These are phyloP conservation scores for Furcula furcula DNA, from an alignment of 2,888 invertebrate genomes.

Conservation along the genomic window DNA sequence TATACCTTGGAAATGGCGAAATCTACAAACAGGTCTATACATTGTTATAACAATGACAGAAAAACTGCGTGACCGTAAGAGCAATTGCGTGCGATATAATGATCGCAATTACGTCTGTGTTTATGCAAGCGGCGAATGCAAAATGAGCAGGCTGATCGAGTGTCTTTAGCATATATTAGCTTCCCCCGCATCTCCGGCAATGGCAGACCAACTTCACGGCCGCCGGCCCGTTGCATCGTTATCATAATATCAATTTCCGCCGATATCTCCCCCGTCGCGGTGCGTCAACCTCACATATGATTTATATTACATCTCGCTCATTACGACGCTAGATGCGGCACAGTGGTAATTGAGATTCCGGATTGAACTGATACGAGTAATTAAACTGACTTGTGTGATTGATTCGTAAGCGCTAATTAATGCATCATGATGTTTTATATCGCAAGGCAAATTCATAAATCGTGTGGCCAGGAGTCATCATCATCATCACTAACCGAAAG, in stretches of 20 bases:
- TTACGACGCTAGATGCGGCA: constrained; percentile 33
- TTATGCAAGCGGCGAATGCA: constrained; percentile 34
- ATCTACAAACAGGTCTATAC: constrained; percentile 6
- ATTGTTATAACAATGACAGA: constrained; percentile 24
- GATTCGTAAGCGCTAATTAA: no score
- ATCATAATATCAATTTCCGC: constrained; percentile 63
- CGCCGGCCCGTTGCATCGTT: constrained; percentile 45
- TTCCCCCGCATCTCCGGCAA: constrained; percentile 28
- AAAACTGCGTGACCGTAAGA: constrained; percentile 12
- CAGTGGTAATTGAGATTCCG: no score
- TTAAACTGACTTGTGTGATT: no score
- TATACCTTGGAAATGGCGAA: not conserved
- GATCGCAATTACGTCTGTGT: constrained; percentile 27
- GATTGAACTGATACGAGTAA: no score
- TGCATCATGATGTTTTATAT: no score
- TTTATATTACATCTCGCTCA: constrained; percentile 56
- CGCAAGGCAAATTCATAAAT: no score
- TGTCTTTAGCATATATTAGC: constrained; percentile 28
- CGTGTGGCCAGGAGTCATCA: no score
- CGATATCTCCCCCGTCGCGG: constrained; percentile 43
- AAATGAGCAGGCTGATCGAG: constrained; percentile 31
- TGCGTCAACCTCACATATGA: constrained; percentile 46
- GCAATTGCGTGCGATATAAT: constrained; percentile 12
- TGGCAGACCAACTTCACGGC: constrained; percentile 29
- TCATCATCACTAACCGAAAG: no score